Conservation (phyloP, 37 sponge, comb jelly and placozoan genomes). For the Hormiphora californensis region DNA sequence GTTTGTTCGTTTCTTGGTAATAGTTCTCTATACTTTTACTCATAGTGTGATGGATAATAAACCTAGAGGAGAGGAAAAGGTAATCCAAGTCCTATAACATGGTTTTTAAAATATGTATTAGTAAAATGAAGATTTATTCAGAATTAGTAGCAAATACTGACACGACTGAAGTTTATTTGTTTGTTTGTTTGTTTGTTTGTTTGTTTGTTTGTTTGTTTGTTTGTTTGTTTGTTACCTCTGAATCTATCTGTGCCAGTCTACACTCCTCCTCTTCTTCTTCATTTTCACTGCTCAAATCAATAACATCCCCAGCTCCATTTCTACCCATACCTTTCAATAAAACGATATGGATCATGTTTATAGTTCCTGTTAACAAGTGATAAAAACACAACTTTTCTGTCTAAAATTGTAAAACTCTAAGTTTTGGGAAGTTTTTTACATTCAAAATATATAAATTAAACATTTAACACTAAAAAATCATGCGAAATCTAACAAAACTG, state of each 20-base stretch:
- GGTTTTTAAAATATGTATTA: too few species aligned
- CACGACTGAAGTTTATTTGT: too few species aligned
- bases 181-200: too few species aligned
- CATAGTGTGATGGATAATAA: slow-evolving; percentile 89
- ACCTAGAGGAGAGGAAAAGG: slow-evolving; percentile 55
- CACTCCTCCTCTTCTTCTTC: slow-evolving; percentile 33
- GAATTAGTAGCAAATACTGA: too few species aligned
- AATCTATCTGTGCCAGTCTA: not conserved
- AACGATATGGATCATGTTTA: too few species aligned
- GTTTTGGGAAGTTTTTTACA: not conserved
- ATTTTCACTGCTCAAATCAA: slow-evolving; percentile 22
- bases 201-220: too few species aligned
- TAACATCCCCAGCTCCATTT: not conserved
- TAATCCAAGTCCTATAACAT: too few species aligned
- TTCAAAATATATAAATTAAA: not conserved
- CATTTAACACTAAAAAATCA: not conserved
- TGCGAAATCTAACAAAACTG: not conserved
- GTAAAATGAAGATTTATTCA: too few species aligned
- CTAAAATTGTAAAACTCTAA: not conserved
- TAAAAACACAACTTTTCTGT: not conserved
- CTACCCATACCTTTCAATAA: not conserved
- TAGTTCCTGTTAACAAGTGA: too few species aligned
- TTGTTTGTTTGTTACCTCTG: too few species aligned
- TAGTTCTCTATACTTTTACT: slow-evolving; percentile 94
- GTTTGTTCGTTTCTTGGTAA: slow-evolving; percentile 98